A percentile compares a stretch with the other conserved stretches of the same genome.
These are phyloP conservation scores for Liodrosophila aerea DNA, from an alignment of 2,888 invertebrate species.

Conservation along the genomic window DNA sequence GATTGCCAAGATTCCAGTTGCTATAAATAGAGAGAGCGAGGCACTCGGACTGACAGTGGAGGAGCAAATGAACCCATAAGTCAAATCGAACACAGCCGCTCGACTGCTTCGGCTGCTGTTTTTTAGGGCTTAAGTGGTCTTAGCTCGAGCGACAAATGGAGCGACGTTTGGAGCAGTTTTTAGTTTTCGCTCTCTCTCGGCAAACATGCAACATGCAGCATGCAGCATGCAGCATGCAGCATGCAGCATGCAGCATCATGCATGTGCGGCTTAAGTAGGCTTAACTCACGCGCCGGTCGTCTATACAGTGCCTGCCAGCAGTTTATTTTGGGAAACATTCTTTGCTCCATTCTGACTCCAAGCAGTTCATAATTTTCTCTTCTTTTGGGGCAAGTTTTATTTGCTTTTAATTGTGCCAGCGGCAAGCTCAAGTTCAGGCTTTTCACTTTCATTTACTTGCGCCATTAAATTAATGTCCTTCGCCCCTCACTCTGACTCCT, in stretches of 20 bases:
- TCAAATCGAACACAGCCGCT: slow-evolving; percentile 76
- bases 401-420: slow-evolving; percentile 52
- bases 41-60: neutral
- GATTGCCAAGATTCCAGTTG: neutral
- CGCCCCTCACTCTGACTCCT: slow-evolving; percentile 17
- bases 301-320: slow-evolving; percentile 34
- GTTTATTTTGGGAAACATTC: slow-evolving; percentile 58
- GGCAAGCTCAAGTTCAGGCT: slow-evolving; percentile 55
- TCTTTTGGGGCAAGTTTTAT: slow-evolving; percentile 38
- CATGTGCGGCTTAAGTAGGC: slow-evolving; percentile 70
- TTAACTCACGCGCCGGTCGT: slow-evolving; percentile 62
- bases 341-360: neutral
- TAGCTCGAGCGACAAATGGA: slow-evolving; percentile 76
- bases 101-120: slow-evolving; percentile 50
- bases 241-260: slow-evolving; percentile 43
- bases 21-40: too few species aligned
- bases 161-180: slow-evolving; percentile 70
- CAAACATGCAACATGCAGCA: slow-evolving; percentile 44
- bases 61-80: slow-evolving; percentile 80
- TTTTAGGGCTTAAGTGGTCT: slow-evolving; percentile 80
- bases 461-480: slow-evolving; percentile 69
- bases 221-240: slow-evolving; percentile 49
- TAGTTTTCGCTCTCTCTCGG: slow-evolving; percentile 32
- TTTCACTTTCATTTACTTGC: slow-evolving; percentile 62
- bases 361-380: slow-evolving; percentile 64